A percentile compares a stretch with the other conserved stretches of the same genome.
phyloP scores from a whole-genome alignment of 1,140 invertebrate genomes.

The Leptinotarsa lineolata region DNA sequence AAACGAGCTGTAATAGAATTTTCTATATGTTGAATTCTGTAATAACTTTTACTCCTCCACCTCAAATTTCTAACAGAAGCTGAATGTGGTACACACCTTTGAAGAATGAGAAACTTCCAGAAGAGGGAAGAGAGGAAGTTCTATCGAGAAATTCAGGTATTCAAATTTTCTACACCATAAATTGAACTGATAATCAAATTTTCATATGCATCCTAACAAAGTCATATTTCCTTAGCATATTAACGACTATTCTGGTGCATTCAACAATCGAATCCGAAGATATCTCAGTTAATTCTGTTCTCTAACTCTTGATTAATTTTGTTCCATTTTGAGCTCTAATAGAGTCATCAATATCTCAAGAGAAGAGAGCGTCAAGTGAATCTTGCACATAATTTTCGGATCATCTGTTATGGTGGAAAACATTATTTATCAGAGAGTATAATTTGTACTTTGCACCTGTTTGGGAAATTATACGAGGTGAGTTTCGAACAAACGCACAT shows the following conservation, averaged over 20 bases:
- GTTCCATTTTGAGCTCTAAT: not conserved
- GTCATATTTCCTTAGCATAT: too few species aligned
- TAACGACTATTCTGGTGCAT: not conserved
- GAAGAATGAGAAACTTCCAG: too few species aligned
- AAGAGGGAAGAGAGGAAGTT: too few species aligned
- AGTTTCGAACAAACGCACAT: not conserved
- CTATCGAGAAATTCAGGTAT: too few species aligned
- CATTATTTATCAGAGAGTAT: not conserved
- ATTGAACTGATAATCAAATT: too few species aligned
- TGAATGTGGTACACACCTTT: too few species aligned
- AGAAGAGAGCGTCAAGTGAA: not conserved
- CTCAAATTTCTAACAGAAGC: too few species aligned
- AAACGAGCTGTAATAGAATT: too few species aligned
- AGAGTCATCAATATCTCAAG: not conserved
- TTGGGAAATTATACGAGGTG: not conserved
- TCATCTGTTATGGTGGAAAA: not conserved
- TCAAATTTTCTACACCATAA: too few species aligned
- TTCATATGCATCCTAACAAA: too few species aligned
- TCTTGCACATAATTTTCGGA: conserved; percentile 4
- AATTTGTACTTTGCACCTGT: not conserved
- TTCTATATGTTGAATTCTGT: too few species aligned
- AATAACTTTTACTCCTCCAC: too few species aligned
- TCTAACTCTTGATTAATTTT: not conserved
- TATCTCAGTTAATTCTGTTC: not conserved
- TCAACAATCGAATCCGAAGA: not conserved